Conservation (phyloP, 2,888 invertebrate genomes). For the Orchestes rusci region DNA sequence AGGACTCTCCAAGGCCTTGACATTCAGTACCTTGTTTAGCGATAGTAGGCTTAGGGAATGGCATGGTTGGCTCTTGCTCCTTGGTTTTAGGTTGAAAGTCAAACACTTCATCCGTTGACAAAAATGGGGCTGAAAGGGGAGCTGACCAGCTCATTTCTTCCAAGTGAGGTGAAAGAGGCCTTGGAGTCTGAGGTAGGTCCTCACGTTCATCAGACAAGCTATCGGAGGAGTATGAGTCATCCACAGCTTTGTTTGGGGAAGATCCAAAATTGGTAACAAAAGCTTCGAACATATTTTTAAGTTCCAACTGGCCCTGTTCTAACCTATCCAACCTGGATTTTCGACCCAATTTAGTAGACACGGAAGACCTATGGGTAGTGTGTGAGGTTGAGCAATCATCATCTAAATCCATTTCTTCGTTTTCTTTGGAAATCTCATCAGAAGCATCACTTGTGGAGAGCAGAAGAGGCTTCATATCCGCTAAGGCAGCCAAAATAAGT, state of each 20-base stretch:
- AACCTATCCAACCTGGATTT: neutral
- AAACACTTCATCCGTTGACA: neutral
- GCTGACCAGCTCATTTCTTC: constrained; percentile 3
- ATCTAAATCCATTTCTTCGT: neutral
- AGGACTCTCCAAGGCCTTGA: constrained; percentile 15
- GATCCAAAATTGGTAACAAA: neutral
- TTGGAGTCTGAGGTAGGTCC: constrained; percentile 1
- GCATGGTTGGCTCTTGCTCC: constrained; percentile 22
- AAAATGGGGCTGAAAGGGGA: neutral
- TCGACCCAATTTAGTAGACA: neutral
- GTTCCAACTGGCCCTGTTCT: constrained; percentile 1
- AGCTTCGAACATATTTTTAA: constrained; percentile 4
- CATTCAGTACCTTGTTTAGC: constrained; percentile 19
- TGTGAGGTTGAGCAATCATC: neutral
- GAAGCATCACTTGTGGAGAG: constrained; percentile 16
- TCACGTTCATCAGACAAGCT: neutral
- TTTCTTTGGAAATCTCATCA: neutral
- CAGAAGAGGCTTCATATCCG: constrained; percentile 25
- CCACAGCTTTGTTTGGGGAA: neutral
- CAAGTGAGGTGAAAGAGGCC: neutral
- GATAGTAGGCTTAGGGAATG: constrained; percentile 16
- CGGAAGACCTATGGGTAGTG: neutral
- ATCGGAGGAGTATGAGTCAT: neutral
- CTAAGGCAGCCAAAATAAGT: constrained; percentile 21
- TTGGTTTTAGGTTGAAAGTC: constrained; percentile 11